Evolutionary conservation across 2,888 invertebrate genomes (phyloP).

Genomic region (Hemaris fuciformis): DNA sequence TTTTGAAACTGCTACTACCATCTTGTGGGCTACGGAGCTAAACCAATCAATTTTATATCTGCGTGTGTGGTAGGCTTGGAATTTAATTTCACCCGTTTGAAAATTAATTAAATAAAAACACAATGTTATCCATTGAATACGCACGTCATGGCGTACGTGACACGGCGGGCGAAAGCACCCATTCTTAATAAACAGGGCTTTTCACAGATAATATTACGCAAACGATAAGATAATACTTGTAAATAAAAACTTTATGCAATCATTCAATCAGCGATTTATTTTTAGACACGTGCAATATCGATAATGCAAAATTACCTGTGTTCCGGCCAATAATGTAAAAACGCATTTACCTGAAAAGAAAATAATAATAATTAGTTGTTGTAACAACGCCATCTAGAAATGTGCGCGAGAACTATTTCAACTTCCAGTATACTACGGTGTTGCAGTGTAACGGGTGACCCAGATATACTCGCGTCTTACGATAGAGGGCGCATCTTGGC

Average conservation of each 20-base stretch:
- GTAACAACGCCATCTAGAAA: conserved; percentile 8
- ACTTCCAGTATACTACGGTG: not conserved
- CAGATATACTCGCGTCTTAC: not conserved
- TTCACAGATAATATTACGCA: conserved; percentile 20
- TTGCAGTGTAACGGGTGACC: not conserved
- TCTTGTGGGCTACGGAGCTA: too few species aligned
- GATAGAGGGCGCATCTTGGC: conserved; percentile 34
- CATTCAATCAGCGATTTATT: conserved; percentile 1
- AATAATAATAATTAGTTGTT: not conserved
- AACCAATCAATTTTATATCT: too few species aligned
- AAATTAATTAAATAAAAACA: too few species aligned
- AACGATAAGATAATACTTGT: conserved; percentile 24
- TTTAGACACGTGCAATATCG: not conserved
- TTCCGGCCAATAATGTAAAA: not conserved
- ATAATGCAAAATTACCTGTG: not conserved
- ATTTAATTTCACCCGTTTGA: too few species aligned
- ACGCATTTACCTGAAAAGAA: conserved; percentile 1
- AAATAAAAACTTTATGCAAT: not conserved
- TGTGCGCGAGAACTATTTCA: conserved; percentile 23
- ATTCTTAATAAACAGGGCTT: conserved; percentile 12
- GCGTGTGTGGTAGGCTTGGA: too few species aligned
- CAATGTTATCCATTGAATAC: not conserved
- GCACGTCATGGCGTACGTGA: conserved; percentile 27
- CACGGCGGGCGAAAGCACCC: conserved; percentile 82
- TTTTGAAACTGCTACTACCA: too few species aligned